These are phyloP conservation scores for Anoura caudifer DNA, from an alignment of 2,113 vertebrate species.

Conservation along the genomic window DNA sequence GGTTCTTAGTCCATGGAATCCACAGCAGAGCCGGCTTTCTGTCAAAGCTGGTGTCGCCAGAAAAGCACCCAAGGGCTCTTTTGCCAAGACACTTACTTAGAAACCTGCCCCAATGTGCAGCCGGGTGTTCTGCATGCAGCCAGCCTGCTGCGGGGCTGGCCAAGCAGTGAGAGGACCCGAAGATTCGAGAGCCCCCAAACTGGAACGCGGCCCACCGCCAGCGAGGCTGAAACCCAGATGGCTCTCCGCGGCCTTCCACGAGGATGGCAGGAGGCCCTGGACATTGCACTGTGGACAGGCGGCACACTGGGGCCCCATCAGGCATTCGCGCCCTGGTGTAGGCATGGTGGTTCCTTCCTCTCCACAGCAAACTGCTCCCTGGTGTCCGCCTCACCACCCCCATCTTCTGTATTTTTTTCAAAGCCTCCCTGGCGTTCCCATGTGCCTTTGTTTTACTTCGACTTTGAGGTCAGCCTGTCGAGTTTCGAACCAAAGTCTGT, in stretches of 20 bases:
- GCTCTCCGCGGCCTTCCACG: rapidly evolving
- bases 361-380: neutral
- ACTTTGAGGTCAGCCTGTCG: neutral
- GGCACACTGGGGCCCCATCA: rapidly evolving
- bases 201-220: rapidly evolving
- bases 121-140: neutral
- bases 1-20: neutral
- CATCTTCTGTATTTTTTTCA: neutral
- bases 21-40: neutral
- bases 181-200: neutral
- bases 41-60: neutral
- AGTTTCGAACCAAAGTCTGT: neutral
- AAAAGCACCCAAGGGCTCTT: neutral
- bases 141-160: neutral
- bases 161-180: neutral
- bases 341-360: too few species aligned
- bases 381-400: rapidly evolving
- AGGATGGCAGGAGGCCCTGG: neutral
- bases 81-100: neutral
- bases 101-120: neutral
- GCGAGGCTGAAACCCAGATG: rapidly evolving
- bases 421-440: neutral
- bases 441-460: neutral
- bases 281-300: neutral
- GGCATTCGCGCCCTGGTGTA: neutral